Evolutionary conservation across 37 sponge, comb jelly and placozoan genomes (phyloP).

Genomic region (Eunapius fragilis): DNA sequence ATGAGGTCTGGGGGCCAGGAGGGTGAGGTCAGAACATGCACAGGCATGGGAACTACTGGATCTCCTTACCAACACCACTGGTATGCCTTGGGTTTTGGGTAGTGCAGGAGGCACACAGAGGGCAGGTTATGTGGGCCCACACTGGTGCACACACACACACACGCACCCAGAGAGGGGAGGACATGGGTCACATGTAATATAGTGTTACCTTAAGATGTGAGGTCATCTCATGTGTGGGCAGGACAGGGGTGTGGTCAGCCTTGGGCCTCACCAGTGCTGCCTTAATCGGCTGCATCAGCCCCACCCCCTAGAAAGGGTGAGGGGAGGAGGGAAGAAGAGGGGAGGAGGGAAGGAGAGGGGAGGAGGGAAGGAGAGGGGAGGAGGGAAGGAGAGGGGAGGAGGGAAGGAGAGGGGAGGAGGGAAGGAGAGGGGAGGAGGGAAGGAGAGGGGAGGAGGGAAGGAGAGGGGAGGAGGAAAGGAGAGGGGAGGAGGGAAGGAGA

Average conservation of each 20-base stretch:
- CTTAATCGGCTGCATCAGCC: neutral
- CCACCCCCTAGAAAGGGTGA: neutral
- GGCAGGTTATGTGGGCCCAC: too few species aligned
- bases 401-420: neutral
- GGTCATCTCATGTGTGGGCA: neutral
- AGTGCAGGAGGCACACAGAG: too few species aligned
- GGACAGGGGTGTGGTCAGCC: neutral
- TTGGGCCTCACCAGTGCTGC: slow-evolving; percentile 4
- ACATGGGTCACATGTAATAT: neutral
- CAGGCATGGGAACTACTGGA: too few species aligned
- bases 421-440: slow-evolving; percentile 1
- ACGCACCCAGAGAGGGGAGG: neutral
- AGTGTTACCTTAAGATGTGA: neutral
- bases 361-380: neutral
- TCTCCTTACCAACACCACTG: too few species aligned
- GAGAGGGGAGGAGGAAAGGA: neutral
- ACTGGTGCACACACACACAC: neutral
- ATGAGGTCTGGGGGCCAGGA: too few species aligned
- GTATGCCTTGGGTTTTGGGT: too few species aligned
- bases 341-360: too few species aligned
- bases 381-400: slow-evolving; percentile 7
- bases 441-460: slow-evolving; percentile 15
- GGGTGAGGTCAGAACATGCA: too few species aligned
- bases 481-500: neutral
- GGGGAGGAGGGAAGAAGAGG: neutral